phyloP scores from a whole-genome alignment of 2,888 invertebrate genomes.

The Hemaris fuciformis region DNA sequence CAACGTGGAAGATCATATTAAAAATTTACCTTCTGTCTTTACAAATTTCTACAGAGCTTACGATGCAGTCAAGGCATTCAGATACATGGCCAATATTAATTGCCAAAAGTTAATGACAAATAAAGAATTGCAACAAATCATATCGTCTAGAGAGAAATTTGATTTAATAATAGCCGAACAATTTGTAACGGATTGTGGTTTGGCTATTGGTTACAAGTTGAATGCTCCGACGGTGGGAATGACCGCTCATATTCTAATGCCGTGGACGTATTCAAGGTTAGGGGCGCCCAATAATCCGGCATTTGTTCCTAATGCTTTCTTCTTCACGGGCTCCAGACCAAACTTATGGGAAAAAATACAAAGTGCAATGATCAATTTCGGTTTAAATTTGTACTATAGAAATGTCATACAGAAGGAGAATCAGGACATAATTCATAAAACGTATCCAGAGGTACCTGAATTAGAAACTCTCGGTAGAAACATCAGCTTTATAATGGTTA shows the following conservation, averaged over 20 bases:
- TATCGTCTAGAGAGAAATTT: conserved; percentile 53
- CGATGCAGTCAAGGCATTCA: conserved; percentile 25
- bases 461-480: conserved; percentile 46
- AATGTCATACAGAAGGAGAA: conserved; percentile 38
- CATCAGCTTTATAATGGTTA: conserved; percentile 52
- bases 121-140: conserved; percentile 31
- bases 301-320: conserved; percentile 77
- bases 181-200: conserved; percentile 80
- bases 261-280: conserved; percentile 79
- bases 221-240: conserved; percentile 76
- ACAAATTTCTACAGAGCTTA: conserved; percentile 26
- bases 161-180: conserved; percentile 80
- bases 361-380: conserved; percentile 52
- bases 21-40: conserved; percentile 21
- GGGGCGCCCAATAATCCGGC: conserved; percentile 81
- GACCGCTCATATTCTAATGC: conserved; percentile 77
- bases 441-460: conserved; percentile 37
- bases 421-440: conserved; percentile 33
- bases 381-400: conserved; percentile 36
- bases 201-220: conserved; percentile 77
- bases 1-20: conserved; percentile 24
- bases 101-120: conserved; percentile 37
- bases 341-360: conserved; percentile 62
- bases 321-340: conserved; percentile 63
- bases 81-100: conserved; percentile 31